Evolutionary conservation across 2,888 invertebrate species (phyloP), one percentile per base, ranked within the genome.

Genomic region (Hydraecia micacea): DNA sequence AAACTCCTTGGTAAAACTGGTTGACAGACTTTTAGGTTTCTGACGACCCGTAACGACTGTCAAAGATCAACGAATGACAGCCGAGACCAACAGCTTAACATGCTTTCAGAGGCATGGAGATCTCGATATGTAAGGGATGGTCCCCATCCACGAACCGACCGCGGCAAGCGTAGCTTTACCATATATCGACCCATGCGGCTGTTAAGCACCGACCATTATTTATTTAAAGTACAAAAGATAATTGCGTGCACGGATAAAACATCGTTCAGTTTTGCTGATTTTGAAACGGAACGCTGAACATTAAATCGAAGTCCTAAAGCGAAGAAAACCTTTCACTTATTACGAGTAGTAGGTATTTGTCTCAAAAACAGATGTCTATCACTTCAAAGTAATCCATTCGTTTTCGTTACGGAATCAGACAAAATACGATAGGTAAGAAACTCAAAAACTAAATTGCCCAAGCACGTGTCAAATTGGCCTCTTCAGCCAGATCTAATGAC

Each of bases 391-490:
- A 42, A 32, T 25, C 3, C 8, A 66, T 42, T 66, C 0, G 0
- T 52, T 39, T 74, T 5, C 42, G 8, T 46, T 46, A 36, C 25
- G 18, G 25, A 42, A 58, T 46, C 21, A 36, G 32, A 46, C 21
- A 21, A 75, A 55, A 36, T 75, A 6, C 3, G 4, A 58, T 8
- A 46, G 9, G 7, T 7, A 7, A 21, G 25, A 15, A 3, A 42
- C 25, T 46, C 0, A 55, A 70, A 60, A 71, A 42, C 6, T 21
- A 60, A 73, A 79, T 55, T 49, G 6, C 18, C 6, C 8, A 46
- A 42, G 15, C 28, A 75, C 39, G 63, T 81, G 72, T 63, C 58
- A 60, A 71, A 71, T 72, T 55, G 52, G 42, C 63, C 62, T 73
- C 39, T 83, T 60, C 42, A 63, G 15, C 11, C 28, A 69, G 11